Conservation (phyloP, 2,888 invertebrate species). For the Xanthorhoe spadicearia region DNA sequence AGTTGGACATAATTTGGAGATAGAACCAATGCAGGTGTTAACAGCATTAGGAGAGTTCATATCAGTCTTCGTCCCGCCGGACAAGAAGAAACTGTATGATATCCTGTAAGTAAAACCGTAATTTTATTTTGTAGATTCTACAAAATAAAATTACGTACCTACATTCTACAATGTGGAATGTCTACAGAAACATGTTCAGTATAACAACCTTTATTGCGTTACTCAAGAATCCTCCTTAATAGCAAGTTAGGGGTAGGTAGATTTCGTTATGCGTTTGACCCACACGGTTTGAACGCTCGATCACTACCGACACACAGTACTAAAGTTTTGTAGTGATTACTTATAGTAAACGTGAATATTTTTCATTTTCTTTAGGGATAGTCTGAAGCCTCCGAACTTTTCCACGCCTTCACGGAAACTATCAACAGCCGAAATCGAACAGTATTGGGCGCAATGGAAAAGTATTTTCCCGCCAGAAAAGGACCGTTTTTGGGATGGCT, state of each 20-base stretch:
- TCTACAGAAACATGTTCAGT: too few relatives aligned
- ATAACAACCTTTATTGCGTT: too few relatives aligned
- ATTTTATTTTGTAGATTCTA: too few relatives aligned
- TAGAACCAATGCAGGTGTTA: constrained; percentile 88
- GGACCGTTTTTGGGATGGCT: constrained; percentile 89
- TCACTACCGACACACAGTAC: too few relatives aligned
- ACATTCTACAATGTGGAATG: too few relatives aligned
- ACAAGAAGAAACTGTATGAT: constrained; percentile 69
- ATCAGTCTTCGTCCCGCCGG: constrained; percentile 71
- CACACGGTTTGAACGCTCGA: too few relatives aligned
- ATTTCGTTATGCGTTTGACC: too few relatives aligned
- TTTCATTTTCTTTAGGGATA: constrained; percentile 57
- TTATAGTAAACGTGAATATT: background rate
- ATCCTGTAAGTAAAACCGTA: constrained; percentile 63
- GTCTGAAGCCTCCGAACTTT: constrained; percentile 71
- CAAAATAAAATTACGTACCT: too few relatives aligned
- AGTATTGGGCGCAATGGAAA: constrained; percentile 88
- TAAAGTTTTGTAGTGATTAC: too few relatives aligned
- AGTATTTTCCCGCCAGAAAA: constrained; percentile 85
- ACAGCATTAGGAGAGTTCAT: constrained; percentile 88
- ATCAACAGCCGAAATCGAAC: constrained; percentile 82
- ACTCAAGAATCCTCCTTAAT: too few relatives aligned
- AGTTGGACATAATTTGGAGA: constrained; percentile 87
- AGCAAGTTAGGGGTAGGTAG: too few relatives aligned
- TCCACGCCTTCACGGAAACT: constrained; percentile 84